These are phyloP conservation scores for Theonella swinhoei DNA, from an alignment of 37 sponge, comb jelly and placozoan genomes.

Conservation along the genomic window DNA sequence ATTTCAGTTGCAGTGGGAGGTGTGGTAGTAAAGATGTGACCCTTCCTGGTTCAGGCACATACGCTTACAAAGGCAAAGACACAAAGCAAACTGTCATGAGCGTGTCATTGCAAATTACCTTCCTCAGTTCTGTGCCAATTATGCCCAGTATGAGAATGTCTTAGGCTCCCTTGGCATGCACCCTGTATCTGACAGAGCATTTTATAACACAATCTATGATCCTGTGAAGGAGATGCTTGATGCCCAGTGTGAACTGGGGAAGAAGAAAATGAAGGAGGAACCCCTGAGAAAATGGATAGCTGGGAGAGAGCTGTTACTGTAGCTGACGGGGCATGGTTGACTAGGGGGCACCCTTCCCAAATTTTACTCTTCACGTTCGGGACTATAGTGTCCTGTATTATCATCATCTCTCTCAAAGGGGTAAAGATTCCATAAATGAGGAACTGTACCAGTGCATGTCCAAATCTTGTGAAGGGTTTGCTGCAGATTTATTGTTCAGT, in stretches of 20 bases:
- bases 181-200: not conserved
- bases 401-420: conserved; percentile 10
- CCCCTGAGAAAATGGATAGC: not conserved
- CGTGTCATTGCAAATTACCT: no score
- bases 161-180: conserved; percentile 8
- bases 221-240: conserved; percentile 4
- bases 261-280: conserved; percentile 25
- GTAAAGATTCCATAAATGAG: conserved; percentile 11
- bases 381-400: conserved; percentile 26
- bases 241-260: conserved; percentile 2
- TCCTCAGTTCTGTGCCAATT: not conserved
- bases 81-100: not conserved
- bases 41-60: no score
- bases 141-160: conserved; percentile 3
- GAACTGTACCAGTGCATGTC: not conserved
- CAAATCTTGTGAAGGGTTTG: conserved; percentile 22
- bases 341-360: conserved; percentile 21
- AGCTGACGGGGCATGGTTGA: conserved; percentile 29
- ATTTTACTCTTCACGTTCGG: conserved; percentile 17
- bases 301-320: conserved; percentile 25
- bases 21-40: no score
- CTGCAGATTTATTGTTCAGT: not conserved
- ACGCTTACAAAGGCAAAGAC: no score
- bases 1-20: no score
- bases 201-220: not conserved